These are phyloP conservation scores for Dynastes hyllus DNA, from an alignment of 2,888 invertebrate genomes.

Conservation along the genomic window DNA sequence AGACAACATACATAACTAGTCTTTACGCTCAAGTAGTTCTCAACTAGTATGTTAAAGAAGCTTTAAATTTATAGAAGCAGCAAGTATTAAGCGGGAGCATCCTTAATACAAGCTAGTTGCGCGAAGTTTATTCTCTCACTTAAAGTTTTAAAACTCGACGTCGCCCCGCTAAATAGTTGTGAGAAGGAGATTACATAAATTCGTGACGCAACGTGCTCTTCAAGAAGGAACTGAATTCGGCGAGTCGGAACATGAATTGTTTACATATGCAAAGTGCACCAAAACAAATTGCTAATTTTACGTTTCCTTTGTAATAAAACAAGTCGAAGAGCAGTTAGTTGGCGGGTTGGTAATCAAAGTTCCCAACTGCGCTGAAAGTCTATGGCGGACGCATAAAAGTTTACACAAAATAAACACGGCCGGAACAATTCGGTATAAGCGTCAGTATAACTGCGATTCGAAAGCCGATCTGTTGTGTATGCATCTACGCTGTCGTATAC, in stretches of 20 bases:
- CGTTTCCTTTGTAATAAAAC: not conserved
- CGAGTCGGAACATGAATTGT: slow-evolving; percentile 29
- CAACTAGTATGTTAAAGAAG: not conserved
- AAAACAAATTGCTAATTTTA: slow-evolving; percentile 31
- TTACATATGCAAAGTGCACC: slow-evolving; percentile 30
- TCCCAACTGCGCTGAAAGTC: too few species aligned
- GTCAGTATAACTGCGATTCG: too few species aligned
- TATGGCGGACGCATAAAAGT: too few species aligned
- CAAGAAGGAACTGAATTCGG: not conserved
- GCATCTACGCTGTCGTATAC: too few species aligned
- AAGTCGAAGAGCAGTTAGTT: too few species aligned
- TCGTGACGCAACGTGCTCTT: not conserved
- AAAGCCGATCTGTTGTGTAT: too few species aligned
- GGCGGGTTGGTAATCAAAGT: too few species aligned
- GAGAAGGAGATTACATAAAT: slow-evolving; percentile 37
- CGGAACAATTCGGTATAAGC: too few species aligned
- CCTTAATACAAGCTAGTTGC: not conserved
- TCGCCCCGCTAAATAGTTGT: slow-evolving; percentile 28
- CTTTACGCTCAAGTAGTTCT: not conserved
- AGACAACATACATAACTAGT: not conserved
- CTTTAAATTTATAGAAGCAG: slow-evolving; percentile 1
- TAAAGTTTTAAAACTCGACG: slow-evolving; percentile 29
- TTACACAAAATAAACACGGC: too few species aligned
- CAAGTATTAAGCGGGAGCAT: not conserved
- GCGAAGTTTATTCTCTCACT: slow-evolving; percentile 14